These are phyloP conservation scores for Dryadula phaetusa DNA, from an alignment of 2,888 invertebrate species.

Conservation along the genomic window DNA sequence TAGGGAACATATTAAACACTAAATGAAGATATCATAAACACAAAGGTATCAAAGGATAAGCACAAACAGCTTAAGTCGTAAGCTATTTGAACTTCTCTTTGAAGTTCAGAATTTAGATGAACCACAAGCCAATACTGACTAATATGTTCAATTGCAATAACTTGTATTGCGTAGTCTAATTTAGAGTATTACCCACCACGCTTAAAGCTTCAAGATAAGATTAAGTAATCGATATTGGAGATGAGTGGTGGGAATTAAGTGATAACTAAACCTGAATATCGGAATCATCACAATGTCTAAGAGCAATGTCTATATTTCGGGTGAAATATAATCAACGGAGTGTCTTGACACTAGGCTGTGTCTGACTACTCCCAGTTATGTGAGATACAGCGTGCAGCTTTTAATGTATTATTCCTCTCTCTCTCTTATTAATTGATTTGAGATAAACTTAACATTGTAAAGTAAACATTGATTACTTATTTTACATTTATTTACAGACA, in stretches of 20 bases:
- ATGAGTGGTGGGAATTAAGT: background rate
- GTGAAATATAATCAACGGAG: too few species aligned
- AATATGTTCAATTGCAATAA: background rate
- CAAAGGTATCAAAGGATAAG: background rate
- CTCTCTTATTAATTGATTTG: too few species aligned
- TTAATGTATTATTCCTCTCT: too few species aligned
- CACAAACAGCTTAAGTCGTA: conserved; percentile 2
- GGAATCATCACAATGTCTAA: too few species aligned
- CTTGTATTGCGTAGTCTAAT: background rate
- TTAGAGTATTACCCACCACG: background rate
- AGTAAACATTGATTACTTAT: too few species aligned
- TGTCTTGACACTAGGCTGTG: too few species aligned
- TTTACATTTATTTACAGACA: too few species aligned
- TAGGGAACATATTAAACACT: background rate
- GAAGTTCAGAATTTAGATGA: conserved; percentile 2
- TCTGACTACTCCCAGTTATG: too few species aligned
- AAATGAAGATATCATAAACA: background rate
- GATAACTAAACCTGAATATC: too few species aligned
- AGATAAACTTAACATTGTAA: too few species aligned
- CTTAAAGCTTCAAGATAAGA: background rate
- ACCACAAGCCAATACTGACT: background rate
- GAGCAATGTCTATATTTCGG: too few species aligned
- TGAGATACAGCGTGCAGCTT: too few species aligned
- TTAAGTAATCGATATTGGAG: background rate
- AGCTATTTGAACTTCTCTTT: background rate